Conservation (phyloP, 2,888 invertebrate genomes). For the Neuroscelio doddi region DNA sequence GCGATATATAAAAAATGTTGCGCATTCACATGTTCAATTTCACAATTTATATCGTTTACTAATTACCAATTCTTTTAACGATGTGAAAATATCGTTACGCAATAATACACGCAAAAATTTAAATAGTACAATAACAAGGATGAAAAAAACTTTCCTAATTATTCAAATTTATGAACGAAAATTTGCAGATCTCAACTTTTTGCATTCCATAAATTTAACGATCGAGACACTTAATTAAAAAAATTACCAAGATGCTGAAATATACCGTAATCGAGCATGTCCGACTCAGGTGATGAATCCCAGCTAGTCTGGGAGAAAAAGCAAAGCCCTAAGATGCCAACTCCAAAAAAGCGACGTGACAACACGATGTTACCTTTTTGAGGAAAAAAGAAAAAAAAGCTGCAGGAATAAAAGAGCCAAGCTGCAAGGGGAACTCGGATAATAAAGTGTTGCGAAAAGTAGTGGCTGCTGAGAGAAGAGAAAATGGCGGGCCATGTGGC, state of each 20-base stretch:
- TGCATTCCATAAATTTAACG: neutral
- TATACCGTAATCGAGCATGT: slow-evolving; percentile 2
- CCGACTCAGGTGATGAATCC: slow-evolving; percentile 10
- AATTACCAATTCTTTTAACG: too few species aligned
- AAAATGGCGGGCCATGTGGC: slow-evolving; percentile 9
- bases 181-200: slow-evolving; percentile 15
- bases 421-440: neutral
- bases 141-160: too few species aligned
- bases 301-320: slow-evolving; percentile 10
- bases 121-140: too few species aligned
- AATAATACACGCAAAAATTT: too few species aligned
- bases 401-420: neutral
- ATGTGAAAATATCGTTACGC: too few species aligned
- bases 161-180: neutral
- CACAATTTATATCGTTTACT: too few species aligned
- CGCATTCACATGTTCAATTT: too few species aligned
- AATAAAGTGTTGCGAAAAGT: too few species aligned
- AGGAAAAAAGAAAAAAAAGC: neutral
- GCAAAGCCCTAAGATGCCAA: neutral
- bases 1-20: too few species aligned
- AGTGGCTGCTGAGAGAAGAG: neutral
- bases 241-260: slow-evolving; percentile 5
- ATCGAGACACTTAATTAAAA: neutral
- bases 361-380: neutral
- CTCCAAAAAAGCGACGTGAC: neutral